Evolutionary conservation across 2,888 invertebrate genomes (phyloP).

Genomic region (Argyresthia goedartella): DNA sequence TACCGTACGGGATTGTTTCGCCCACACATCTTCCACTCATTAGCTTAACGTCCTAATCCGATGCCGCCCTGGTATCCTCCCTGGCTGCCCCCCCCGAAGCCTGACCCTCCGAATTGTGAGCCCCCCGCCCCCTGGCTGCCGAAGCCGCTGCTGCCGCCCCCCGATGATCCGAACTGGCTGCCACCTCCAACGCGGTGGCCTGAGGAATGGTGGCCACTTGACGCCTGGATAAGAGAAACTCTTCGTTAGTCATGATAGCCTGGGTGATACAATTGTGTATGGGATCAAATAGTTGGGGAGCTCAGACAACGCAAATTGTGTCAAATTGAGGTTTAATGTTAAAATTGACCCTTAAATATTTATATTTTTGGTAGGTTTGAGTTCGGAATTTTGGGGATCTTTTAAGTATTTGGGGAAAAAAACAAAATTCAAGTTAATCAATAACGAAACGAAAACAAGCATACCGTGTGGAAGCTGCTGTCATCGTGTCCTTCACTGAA

Average conservation of each 20-base stretch:
- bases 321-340: too few species aligned
- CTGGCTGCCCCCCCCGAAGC: background rate
- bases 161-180: background rate
- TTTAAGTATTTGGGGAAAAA: too few species aligned
- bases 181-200: background rate
- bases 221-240: background rate
- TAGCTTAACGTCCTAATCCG: background rate
- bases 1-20: too few species aligned
- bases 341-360: too few species aligned
- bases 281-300: too few species aligned
- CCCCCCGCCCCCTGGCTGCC: slow-evolving; percentile 6
- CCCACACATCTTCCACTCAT: too few species aligned
- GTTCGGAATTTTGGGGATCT: too few species aligned
- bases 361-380: too few species aligned
- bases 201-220: background rate
- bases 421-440: too few species aligned
- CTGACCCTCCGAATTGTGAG: background rate
- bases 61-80: background rate
- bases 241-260: background rate
- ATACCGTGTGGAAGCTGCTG: background rate
- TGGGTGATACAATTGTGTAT: background rate
- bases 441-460: too few species aligned
- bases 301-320: background rate
- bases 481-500: slow-evolving; percentile 3
- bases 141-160: background rate